Percentiles rank a stretch among this genome's conserved stretches.
Evolutionary conservation across 2,113 vertebrate genomes (phyloP).

Genomic region (Etheostoma spectabile): DNA sequence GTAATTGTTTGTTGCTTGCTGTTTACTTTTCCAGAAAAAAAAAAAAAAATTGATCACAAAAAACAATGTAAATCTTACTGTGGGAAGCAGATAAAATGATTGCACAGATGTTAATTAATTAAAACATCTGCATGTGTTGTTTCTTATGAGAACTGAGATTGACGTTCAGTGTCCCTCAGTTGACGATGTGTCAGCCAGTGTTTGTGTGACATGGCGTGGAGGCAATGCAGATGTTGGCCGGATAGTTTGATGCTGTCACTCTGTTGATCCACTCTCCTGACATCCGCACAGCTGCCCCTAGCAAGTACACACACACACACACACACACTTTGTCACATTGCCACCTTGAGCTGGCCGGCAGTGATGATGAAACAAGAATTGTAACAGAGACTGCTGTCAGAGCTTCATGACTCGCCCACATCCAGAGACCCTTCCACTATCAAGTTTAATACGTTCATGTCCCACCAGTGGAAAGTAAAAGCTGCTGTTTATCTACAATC

Average conservation of each 20-base stretch:
- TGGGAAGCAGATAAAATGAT: background rate
- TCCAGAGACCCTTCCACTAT: constrained; percentile 3
- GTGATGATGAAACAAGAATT: constrained; percentile 40
- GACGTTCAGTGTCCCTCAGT: constrained; percentile 15
- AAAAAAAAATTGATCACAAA: too few species aligned
- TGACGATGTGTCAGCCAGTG: constrained; percentile 21
- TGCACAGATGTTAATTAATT: too few species aligned
- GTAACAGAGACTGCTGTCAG: constrained; percentile 18
- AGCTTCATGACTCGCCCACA: constrained; percentile 4
- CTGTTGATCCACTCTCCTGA: constrained; percentile 49
- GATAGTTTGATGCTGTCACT: constrained; percentile 47
- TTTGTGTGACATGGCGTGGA: constrained; percentile 38
- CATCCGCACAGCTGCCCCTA: constrained; percentile 36
- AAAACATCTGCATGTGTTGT: background rate
- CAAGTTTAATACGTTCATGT: background rate
- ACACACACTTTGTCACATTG: constrained; percentile 15
- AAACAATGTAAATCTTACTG: background rate
- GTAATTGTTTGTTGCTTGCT: too few species aligned
- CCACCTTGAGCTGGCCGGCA: background rate
- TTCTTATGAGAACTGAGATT: background rate
- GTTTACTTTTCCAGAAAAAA: too few species aligned
- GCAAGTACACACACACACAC: constrained; percentile 1
- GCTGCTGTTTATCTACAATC: constrained; percentile 25
- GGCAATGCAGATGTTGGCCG: constrained; percentile 52
- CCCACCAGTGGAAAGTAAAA: background rate